phyloP scores from a whole-genome alignment of 2,797 vertebrate genomes.

The Rousettus madagascariensis region DNA sequence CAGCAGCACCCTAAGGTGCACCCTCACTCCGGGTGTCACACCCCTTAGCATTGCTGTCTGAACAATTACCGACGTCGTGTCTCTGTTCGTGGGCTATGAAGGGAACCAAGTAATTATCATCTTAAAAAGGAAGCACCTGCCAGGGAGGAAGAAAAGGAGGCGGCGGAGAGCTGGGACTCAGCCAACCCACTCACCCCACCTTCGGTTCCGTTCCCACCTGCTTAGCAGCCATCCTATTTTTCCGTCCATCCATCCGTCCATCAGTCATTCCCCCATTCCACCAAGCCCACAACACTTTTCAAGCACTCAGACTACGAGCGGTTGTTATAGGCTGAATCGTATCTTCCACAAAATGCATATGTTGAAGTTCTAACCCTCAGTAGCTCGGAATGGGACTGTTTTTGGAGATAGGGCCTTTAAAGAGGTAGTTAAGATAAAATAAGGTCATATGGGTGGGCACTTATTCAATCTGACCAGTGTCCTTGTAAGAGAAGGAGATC shows the following conservation, averaged over 20 bases:
- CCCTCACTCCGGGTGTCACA: rapidly evolving
- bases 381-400: background rate
- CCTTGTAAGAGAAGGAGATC: background rate
- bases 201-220: background rate
- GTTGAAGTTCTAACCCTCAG: background rate
- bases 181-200: too few relatives aligned
- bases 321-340: background rate
- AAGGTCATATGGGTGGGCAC: background rate
- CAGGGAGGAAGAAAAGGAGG: background rate
- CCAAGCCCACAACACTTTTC: background rate
- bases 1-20: too few relatives aligned
- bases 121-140: background rate
- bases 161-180: too few relatives aligned
- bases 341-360: background rate
- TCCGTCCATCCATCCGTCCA: background rate
- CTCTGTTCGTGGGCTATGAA: background rate
- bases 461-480: background rate
- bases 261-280: background rate
- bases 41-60: background rate
- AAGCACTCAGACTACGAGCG: background rate
- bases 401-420: background rate
- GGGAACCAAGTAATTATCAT: background rate
- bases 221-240: background rate
- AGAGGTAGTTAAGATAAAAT: background rate
- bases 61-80: too few relatives aligned